Conservation (phyloP, 2,888 invertebrate genomes). For the Netelia melanura region DNA sequence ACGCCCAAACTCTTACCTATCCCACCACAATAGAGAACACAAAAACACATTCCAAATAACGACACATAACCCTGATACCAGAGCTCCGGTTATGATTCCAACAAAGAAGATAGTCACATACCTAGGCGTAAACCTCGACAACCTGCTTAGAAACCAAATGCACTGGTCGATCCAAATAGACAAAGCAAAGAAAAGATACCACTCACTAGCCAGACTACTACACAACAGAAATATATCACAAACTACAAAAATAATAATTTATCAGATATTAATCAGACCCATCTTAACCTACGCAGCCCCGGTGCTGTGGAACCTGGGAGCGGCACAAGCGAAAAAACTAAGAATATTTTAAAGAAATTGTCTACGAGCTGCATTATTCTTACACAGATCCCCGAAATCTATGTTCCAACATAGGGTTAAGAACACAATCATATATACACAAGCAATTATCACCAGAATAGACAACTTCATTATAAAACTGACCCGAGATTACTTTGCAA, state of each 20-base stretch:
- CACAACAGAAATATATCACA: constrained; percentile 52
- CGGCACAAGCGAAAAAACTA: constrained; percentile 63
- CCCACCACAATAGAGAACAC: background rate
- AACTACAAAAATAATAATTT: constrained; percentile 58
- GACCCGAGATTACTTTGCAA: too few species aligned
- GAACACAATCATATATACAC: too few species aligned
- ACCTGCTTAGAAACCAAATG: constrained; percentile 34
- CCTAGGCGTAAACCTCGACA: constrained; percentile 61
- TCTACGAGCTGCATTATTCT: background rate
- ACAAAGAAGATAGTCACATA: constrained; percentile 64
- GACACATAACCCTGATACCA: constrained; percentile 28
- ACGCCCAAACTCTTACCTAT: background rate
- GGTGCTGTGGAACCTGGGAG: constrained; percentile 59
- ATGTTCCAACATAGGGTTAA: too few species aligned
- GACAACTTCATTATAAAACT: too few species aligned
- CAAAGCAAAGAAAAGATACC: constrained; percentile 58
- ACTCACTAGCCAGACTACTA: constrained; percentile 34
- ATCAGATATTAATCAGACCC: constrained; percentile 50
- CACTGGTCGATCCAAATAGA: constrained; percentile 53
- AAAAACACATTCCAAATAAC: background rate
- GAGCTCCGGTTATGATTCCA: background rate
- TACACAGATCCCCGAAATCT: background rate
- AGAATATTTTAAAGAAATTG: constrained; percentile 1
- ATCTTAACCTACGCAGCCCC: too few species aligned
- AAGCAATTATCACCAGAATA: too few species aligned